phyloP scores from a whole-genome alignment of 2,888 invertebrate species.

The Epicampocera succincta region DNA sequence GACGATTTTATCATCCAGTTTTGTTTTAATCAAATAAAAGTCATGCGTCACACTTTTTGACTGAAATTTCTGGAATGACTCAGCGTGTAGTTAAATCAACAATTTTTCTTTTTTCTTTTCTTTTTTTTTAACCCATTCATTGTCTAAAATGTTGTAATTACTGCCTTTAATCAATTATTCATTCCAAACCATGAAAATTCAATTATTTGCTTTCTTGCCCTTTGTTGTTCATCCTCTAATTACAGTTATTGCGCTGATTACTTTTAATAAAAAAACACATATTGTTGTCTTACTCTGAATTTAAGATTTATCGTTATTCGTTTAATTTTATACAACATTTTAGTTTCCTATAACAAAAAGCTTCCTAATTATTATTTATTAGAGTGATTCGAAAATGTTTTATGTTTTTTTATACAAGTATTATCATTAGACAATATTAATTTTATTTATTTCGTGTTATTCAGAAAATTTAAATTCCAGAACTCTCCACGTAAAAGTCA shows the following conservation, averaged over 20 bases:
- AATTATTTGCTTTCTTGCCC: conserved; percentile 37
- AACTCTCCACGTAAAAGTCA: too few species aligned
- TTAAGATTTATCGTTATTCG: conserved; percentile 44
- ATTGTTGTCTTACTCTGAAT: conserved; percentile 24
- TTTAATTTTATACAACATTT: conserved; percentile 31
- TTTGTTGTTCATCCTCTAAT: conserved; percentile 31
- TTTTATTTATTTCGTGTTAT: too few species aligned
- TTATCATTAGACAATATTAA: too few species aligned
- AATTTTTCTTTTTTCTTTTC: too few species aligned
- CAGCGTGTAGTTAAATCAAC: too few species aligned
- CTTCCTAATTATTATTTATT: not conserved
- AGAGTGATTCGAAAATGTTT: too few species aligned
- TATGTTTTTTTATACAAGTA: not conserved
- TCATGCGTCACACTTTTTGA: too few species aligned
- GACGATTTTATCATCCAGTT: not conserved
- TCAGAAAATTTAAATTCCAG: too few species aligned
- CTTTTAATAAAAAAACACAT: conserved; percentile 1
- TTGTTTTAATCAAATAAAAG: not conserved
- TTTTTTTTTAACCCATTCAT: not conserved
- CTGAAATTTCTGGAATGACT: too few species aligned
- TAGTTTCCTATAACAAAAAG: conserved; percentile 28
- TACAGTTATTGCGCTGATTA: conserved; percentile 46
- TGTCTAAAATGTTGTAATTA: conserved; percentile 26
- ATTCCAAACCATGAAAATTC: conserved; percentile 8
- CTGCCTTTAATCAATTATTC: conserved; percentile 55